Conservation (phyloP, 1,140 invertebrate genomes). For the Piezodorus guildinii region DNA sequence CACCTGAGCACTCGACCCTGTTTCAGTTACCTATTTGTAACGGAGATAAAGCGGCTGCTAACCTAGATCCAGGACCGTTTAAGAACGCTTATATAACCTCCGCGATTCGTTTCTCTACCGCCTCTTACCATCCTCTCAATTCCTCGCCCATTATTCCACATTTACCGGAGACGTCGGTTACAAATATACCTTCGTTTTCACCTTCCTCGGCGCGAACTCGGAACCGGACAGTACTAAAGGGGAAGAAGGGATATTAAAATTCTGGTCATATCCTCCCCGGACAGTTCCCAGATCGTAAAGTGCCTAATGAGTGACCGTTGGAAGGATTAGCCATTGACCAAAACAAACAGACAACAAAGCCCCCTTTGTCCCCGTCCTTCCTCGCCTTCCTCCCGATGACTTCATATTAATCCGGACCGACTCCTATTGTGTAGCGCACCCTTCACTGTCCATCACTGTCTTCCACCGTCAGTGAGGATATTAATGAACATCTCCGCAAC, state of each 20-base stretch:
- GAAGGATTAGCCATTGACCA: neutral
- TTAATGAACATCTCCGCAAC: neutral
- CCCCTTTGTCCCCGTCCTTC: neutral
- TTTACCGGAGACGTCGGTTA: no score
- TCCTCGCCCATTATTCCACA: no score
- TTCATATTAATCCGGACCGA: conserved; percentile 12
- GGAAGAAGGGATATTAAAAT: neutral
- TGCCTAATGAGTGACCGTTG: conserved; percentile 5
- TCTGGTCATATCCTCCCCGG: neutral
- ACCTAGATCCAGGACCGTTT: no score
- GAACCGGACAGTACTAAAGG: no score
- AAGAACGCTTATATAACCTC: no score
- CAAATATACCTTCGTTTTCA: no score
- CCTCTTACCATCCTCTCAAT: no score
- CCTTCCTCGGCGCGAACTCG: no score
- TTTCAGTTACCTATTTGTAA: no score
- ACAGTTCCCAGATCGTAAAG: conserved; percentile 13
- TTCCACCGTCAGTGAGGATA: neutral
- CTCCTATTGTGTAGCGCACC: neutral
- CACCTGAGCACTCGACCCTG: no score
- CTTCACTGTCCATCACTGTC: neutral
- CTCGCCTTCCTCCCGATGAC: neutral
- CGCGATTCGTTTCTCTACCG: no score
- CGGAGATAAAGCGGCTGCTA: no score
- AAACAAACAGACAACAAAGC: conserved; percentile 12